Conservation (phyloP, 2,797 vertebrate species). For the Pteronotus mesoamericanus region DNA sequence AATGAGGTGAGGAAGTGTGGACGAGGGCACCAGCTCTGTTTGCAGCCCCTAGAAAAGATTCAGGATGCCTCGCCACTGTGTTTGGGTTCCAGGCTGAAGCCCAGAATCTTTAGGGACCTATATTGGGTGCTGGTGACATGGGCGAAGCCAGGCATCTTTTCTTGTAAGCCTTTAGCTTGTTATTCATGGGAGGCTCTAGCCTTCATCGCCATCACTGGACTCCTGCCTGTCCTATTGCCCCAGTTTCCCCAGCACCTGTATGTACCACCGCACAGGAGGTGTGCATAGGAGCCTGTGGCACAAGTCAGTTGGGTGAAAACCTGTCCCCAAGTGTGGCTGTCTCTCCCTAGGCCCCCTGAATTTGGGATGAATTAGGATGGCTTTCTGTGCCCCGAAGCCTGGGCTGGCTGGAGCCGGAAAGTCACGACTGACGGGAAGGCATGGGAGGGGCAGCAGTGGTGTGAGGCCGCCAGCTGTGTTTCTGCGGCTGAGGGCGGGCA, state of each 20-base stretch:
- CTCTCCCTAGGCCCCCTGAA: background rate
- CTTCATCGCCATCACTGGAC: background rate
- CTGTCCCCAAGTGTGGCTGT: background rate
- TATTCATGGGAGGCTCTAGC: background rate
- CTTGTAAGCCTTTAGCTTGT: background rate
- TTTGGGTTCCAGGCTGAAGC: background rate
- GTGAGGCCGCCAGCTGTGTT: background rate
- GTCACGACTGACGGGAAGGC: background rate
- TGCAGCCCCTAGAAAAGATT: background rate
- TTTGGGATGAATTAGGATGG: too few relatives aligned
- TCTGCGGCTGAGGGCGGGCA: background rate
- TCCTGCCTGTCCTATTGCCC: background rate
- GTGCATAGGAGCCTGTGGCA: background rate
- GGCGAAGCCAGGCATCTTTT: background rate
- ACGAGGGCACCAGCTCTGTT: background rate
- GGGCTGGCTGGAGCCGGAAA: background rate
- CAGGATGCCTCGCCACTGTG: background rate
- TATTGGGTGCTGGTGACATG: background rate
- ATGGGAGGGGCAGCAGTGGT: too few relatives aligned
- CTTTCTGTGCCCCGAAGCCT: background rate
- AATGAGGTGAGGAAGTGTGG: background rate
- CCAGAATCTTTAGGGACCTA: background rate
- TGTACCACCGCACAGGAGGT: accelerated
- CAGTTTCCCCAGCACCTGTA: background rate
- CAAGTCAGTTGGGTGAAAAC: background rate